Base-by-base conservation (phyloP, 2,888 invertebrate species). In the Creontiades dilutus region DNA sequence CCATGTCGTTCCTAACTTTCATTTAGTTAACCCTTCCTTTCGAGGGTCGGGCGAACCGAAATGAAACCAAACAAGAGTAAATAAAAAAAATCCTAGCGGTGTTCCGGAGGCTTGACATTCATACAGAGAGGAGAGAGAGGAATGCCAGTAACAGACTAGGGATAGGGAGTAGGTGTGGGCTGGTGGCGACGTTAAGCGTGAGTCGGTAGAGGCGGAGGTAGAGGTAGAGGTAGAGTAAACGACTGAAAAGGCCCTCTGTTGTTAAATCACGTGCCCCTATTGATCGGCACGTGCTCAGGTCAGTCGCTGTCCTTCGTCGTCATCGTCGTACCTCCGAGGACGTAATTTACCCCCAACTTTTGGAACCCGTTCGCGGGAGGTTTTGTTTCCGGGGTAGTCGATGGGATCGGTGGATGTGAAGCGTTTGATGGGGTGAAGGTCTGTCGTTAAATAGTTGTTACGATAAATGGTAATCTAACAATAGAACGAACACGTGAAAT, bases 281-380 rank as follows among this genome's bases (percentile, higher is more conserved):
- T 52, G 82, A 82, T 82, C 82, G 19, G 48, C 82, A 82, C 82
- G 82, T 82, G 82, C 82, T 52, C 81, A n/a, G 81, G 48, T 81
- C 81, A 81, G 81, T 81, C 48, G 0, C 82, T 52, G 23, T 82
- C 81, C 48, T 82, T 52, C 48, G 82, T 48, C 23, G 19, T 82
- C 82, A 11, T 27, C 13, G 47, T 68, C 37, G 37, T 37, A 37
- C 37, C 23, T 19, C 47, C 52, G 52, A 37, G 37, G 37, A 52
- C 82, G 82, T 82, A 19, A 82, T 82, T 82, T 52, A 23, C 27
- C 0, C n/a, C 7, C 9, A 19, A 68, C 23, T 68, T 23, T 19
- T 11, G 68, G 11, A 68, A 68, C 27, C 23, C 27, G 68, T 19
- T 52, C 16, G 13, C 52, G 5, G 5, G 11, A 52, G 52, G 52